Conservation (phyloP, 2,888 invertebrate species). For the Auanema freiburgensis region DNA sequence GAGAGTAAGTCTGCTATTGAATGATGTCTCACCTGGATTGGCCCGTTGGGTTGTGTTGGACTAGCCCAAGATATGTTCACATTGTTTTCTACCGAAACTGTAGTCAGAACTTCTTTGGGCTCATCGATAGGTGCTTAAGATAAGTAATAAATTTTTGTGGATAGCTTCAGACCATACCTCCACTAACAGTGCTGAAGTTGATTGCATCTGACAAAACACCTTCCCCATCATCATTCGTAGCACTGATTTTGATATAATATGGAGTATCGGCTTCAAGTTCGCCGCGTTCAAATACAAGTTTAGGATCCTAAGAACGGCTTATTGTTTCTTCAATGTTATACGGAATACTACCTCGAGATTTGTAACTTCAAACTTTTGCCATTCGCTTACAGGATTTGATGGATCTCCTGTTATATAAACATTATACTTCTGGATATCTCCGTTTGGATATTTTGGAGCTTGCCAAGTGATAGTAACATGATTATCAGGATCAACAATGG, state of each 20-base stretch:
- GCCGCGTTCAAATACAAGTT: conserved; percentile 54
- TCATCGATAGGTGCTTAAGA: conserved; percentile 58
- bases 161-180: conserved; percentile 24
- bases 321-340: background rate
- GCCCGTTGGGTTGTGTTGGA: conserved; percentile 56
- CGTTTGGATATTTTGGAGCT: conserved; percentile 60
- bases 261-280: conserved; percentile 62
- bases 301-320: conserved; percentile 28
- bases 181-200: conserved; percentile 56
- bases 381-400: conserved; percentile 56
- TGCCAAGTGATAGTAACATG: conserved; percentile 60
- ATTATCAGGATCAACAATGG: conserved; percentile 60
- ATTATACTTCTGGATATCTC: conserved; percentile 57
- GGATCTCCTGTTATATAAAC: conserved; percentile 63
- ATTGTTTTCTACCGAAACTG: conserved; percentile 56
- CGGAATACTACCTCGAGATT: background rate
- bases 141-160: background rate
- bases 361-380: conserved; percentile 52
- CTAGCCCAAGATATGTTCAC: conserved; percentile 58
- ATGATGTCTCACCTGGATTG: conserved; percentile 29
- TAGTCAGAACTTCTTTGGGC: conserved; percentile 53
- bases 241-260: conserved; percentile 60
- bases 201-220: conserved; percentile 55
- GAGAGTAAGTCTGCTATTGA: background rate
- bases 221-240: conserved; percentile 56